Conservation (phyloP, 2,888 invertebrate species). For the Drosophila merina region DNA sequence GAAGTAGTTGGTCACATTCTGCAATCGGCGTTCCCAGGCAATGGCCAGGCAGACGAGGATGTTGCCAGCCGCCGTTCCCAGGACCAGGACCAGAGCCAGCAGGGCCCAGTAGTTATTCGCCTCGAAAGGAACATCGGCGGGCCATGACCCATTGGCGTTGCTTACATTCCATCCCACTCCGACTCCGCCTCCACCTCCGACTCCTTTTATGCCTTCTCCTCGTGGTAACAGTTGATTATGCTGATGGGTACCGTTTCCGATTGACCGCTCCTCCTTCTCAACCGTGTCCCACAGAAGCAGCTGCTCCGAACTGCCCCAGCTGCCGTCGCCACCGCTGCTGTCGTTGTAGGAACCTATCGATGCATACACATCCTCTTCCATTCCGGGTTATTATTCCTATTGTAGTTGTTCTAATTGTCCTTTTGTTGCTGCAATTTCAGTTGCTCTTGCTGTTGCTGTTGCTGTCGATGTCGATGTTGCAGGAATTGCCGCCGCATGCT, state of each 20-base stretch:
- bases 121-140: constrained; percentile 44
- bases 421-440: not conserved
- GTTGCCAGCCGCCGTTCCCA: constrained; percentile 96
- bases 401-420: constrained; percentile 39
- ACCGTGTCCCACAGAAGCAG: constrained; percentile 51
- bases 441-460: constrained; percentile 18
- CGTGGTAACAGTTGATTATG: constrained; percentile 20
- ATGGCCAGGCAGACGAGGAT: constrained; percentile 97
- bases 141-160: constrained; percentile 36
- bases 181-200: not conserved
- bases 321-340: constrained; percentile 44
- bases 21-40: constrained; percentile 94
- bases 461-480: constrained; percentile 6
- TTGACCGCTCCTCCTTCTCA: constrained; percentile 36
- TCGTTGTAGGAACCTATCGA: constrained; percentile 59
- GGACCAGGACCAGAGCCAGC: constrained; percentile 90
- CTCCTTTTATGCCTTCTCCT: not conserved
- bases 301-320: constrained; percentile 57
- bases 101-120: constrained; percentile 93
- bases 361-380: constrained; percentile 80
- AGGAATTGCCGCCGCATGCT: constrained; percentile 52
- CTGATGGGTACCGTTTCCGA: constrained; percentile 47
- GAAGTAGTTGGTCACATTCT: constrained; percentile 99
- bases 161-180: constrained; percentile 43
- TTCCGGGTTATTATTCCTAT: constrained; percentile 44